Base-by-base conservation (phyloP, 2,113 vertebrate species). In the Mastomys natalensis region DNA sequence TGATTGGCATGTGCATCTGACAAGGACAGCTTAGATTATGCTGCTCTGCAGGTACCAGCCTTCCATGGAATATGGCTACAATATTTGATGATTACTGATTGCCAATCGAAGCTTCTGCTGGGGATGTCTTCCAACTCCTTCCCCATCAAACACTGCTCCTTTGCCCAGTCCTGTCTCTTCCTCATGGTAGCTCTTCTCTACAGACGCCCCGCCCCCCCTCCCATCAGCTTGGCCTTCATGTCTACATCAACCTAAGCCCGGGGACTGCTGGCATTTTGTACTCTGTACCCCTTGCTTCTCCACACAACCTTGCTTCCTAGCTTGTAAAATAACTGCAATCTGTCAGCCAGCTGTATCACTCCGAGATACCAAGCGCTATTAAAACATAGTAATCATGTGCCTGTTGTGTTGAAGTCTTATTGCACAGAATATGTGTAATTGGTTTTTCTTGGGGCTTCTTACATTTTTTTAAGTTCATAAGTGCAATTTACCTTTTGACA, bases 401-500 rank as follows among this genome's bases (percentile, higher is more conserved):
- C 77, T 45, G 43, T 66, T 62, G 48, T 90, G 26, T 24, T 58
- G 62, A 70, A 76, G 70, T 90, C 72, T 76, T 82, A 72, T 89
- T 73, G 68, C 78, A 12, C 15, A 40, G n/a, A 90, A 76, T 92
- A 72, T 81, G 64, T 74, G 17, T 73, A 43, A 93, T 43, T 88
- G 84, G 64, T 45, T 76, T 95, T 85, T 21, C 0, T 53, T 16
- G 34, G 8, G 62, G 31, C 37, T 80, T 85, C 68, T 51, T 95
- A 55, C 11, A 5, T 84, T 87, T 85, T 77, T 84, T 89, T 26
- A 7, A 92, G 51, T 97, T 97, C 93, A 80, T 58, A 96, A 96
- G 97, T 96, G 95, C 82, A 97, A 97, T 78, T 98, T 95, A 95
- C 95, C 64, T 5, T 64, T 90, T 91, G 84, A 76, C 95, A 70